Percentiles rank a stretch among this genome's conserved stretches.
These are phyloP conservation scores for Leptinotarsa peninsularis DNA, from an alignment of 2,888 invertebrate genomes.

Conservation along the genomic window DNA sequence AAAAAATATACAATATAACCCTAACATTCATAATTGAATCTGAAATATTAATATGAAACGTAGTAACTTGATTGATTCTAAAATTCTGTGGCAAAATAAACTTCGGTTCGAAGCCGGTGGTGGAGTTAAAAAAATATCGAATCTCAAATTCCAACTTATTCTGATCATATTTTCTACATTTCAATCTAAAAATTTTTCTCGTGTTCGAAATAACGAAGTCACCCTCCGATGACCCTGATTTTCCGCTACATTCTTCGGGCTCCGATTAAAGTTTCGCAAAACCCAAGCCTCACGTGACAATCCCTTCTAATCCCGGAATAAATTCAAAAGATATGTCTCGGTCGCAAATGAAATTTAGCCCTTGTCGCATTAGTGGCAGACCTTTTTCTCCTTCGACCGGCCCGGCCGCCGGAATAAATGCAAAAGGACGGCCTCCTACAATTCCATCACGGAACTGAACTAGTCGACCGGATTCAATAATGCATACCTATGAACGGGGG, in stretches of 20 bases:
- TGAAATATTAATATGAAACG: too few species aligned
- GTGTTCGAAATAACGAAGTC: not conserved
- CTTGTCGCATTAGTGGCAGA: constrained; percentile 19
- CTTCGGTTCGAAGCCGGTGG: too few species aligned
- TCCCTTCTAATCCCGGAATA: constrained; percentile 11
- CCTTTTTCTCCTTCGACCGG: constrained; percentile 20
- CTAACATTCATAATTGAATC: too few species aligned
- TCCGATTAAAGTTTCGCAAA: not conserved
- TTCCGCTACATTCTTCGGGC: not conserved
- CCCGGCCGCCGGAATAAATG: constrained; percentile 2
- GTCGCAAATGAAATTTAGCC: constrained; percentile 16
- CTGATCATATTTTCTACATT: too few species aligned
- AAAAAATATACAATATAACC: too few species aligned
- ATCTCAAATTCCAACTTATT: too few species aligned
- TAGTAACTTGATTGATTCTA: too few species aligned
- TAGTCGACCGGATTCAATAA: constrained; percentile 14
- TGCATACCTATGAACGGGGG: constrained; percentile 4
- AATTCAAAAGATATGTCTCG: constrained; percentile 21
- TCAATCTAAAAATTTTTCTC: not conserved
- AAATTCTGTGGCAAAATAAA: too few species aligned
- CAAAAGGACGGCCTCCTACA: constrained; percentile 13
- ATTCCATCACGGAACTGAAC: constrained; percentile 11
- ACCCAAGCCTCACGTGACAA: constrained; percentile 8
- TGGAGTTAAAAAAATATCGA: too few species aligned
- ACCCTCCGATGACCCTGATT: not conserved